phyloP scores from a whole-genome alignment of 2,888 invertebrate species.

The Cephalotes varians region DNA sequence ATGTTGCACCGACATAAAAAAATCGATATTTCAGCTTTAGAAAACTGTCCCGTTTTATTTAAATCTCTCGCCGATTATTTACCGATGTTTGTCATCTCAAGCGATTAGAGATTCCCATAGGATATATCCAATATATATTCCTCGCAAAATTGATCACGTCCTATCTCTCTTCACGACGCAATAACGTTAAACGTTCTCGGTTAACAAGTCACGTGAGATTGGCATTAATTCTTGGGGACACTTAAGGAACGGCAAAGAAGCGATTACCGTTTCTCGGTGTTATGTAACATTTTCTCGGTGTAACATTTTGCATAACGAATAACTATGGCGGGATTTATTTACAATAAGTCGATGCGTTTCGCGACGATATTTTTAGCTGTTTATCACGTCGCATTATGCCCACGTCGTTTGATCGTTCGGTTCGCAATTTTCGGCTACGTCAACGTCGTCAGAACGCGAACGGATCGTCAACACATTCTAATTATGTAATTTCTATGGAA shows the following conservation, averaged over 20 bases:
- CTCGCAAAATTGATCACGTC: constrained; percentile 33
- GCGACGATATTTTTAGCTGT: neutral
- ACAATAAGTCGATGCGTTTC: neutral
- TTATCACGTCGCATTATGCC: neutral
- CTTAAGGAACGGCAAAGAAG: constrained; percentile 3
- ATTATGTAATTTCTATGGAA: constrained; percentile 55
- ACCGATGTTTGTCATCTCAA: neutral
- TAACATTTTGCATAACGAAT: constrained; percentile 3
- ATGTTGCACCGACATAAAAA: neutral
- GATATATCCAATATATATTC: neutral
- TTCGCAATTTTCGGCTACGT: constrained; percentile 21
- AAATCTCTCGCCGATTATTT: neutral
- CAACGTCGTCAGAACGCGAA: neutral
- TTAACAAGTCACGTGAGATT: constrained; percentile 50
- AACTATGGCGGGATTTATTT: constrained; percentile 11
- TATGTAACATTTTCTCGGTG: neutral
- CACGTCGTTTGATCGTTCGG: constrained; percentile 1
- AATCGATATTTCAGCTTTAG: neutral
- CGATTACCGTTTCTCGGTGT: neutral
- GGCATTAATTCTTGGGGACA: constrained; percentile 44
- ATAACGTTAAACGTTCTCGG: constrained; percentile 44
- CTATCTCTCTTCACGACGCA: constrained; percentile 37
- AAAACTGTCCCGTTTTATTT: neutral
- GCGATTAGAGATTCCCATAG: constrained; percentile 9
- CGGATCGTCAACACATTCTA: constrained; percentile 16